Base-by-base conservation (phyloP, 2,797 vertebrate genomes). In the Falco biarmicus region DNA sequence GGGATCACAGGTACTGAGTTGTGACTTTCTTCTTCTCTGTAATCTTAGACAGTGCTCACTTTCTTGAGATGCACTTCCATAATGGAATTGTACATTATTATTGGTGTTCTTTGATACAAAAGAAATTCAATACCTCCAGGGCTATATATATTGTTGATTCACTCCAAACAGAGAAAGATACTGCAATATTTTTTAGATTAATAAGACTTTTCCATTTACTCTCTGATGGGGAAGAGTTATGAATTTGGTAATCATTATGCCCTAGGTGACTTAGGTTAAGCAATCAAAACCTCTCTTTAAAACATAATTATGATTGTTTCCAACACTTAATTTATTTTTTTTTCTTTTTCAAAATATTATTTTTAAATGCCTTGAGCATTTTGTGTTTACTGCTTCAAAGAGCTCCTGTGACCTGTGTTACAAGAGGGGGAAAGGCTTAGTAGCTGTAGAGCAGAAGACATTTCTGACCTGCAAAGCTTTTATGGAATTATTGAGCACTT, bases 131-230 rank as follows among this genome's bases (percentile, higher is more conserved):
- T 84, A 70, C 91, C 97, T 96, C 79, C 66, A 60, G 93, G 98
- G 96, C 96, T 91, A 95, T 93, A 96, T 96, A 94, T 96, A 90
- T 50, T 97, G 96, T 97, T 93, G 97, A 97, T 97, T 97, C 82
- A 50, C 71, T 59, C 57, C 68, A 68, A 95, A 93, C 63, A 59
- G 87, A 78, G 89, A 89, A 96, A 92, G 94, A 91, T 50, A 63
- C 92, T 57, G 84, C 84, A 92, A 92, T 96, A 83, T 90, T 90
- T 97, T 96, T 96, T 86, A 90, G 92, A 82, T 97, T 96, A 97
- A 97, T 96, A 94, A 93, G 95, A 92, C 84, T 82, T 90, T 87
- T 87, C 73, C 81, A 63, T 93, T 97, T 94, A 76, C 54, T 91
- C 64, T 82, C 45, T 78, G 84, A 81, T 84, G 66, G 85, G 81